Evolutionary conservation across 1,140 invertebrate species (phyloP), one percentile per base, ranked within the genome.

Genomic region (Frieseomelitta varia): DNA sequence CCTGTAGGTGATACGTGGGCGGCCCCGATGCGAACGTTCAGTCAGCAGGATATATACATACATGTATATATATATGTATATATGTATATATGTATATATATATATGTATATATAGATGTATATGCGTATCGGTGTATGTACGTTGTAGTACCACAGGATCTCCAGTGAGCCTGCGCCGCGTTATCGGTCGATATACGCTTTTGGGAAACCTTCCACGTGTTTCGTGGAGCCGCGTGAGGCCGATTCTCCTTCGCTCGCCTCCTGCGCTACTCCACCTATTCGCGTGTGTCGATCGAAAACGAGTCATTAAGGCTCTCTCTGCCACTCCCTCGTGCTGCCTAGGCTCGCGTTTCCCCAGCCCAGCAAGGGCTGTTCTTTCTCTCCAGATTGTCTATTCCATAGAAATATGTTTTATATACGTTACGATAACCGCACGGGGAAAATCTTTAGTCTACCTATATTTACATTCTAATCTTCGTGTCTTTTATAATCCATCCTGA

Each of bases 141-240:
- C 30, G 39, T 6, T 47, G 39, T 39, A 47, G 39, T 8, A 47
- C 39, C 39, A 86, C 67, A 34, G 30, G 79, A 81, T 84, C 17
- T 67, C 77, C 69, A 85, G 63, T 86, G 89, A 85, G 86, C 51
- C 81, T 90, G 89, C 89, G 89, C 89, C 81, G 80, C 51, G 58
- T 87, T 79, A 88, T 85, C 88, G 89, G 88, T 90, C 89, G 89
- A 90, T 90, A 90, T 67, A 81, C 55, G 89, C 79, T 89, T 90
- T 88, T 84, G 89, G 88, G 86, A 88, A 90, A 86, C 65, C 55
- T 81, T 90, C 84, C 88, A 90, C 89, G 88, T 90, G 89, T 88
- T 86, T 71, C 65, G 77, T 21, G 51, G 53, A 72, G 73, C 56
- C 39, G 51, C 81, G 73, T 55, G 81, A 85, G 21, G 74, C 73